Conservation (phyloP, 1,140 invertebrate species). For the Drosophila elegans region DNA sequence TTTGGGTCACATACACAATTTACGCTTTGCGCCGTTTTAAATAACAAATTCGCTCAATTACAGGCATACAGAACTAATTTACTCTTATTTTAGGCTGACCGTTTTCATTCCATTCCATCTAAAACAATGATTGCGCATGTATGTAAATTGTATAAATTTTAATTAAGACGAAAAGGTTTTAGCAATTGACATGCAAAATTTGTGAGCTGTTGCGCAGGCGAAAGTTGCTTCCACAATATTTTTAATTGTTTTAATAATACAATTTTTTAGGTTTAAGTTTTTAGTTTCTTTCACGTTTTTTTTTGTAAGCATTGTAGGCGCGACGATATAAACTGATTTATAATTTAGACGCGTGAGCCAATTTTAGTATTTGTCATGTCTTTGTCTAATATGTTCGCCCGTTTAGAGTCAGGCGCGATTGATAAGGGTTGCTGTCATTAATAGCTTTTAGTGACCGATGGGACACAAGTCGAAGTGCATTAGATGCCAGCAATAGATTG, state of each 20-base stretch:
- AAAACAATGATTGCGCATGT: constrained; percentile 37
- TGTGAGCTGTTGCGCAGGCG: constrained; percentile 12
- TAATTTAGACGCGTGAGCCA: constrained; percentile 51
- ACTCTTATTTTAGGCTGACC: neutral
- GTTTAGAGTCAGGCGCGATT: constrained; percentile 22
- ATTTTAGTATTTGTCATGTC: constrained; percentile 45
- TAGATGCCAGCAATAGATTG: neutral
- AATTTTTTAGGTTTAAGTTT: constrained; percentile 1
- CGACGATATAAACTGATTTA: constrained; percentile 46
- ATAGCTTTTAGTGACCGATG: constrained; percentile 39
- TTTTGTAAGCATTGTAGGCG: neutral
- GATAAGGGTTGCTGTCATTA: constrained; percentile 38
- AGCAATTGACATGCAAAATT: constrained; percentile 29
- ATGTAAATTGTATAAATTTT: constrained; percentile 69
- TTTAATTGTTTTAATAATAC: constrained; percentile 15
- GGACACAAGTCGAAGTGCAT: constrained; percentile 10
- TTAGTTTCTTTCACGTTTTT: constrained; percentile 5
- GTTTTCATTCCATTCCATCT: constrained; percentile 20
- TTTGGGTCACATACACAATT: neutral
- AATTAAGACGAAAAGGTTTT: constrained; percentile 50
- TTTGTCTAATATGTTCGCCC: constrained; percentile 18
- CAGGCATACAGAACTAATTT: neutral
- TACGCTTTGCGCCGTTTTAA: constrained; percentile 10
- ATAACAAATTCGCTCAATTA: constrained; percentile 38
- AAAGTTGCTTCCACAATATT: constrained; percentile 28